A percentile compares a stretch with the other conserved stretches of the same genome.
phyloP scores from a whole-genome alignment of 2,888 invertebrate species.

The Acholoe squamosa region DNA sequence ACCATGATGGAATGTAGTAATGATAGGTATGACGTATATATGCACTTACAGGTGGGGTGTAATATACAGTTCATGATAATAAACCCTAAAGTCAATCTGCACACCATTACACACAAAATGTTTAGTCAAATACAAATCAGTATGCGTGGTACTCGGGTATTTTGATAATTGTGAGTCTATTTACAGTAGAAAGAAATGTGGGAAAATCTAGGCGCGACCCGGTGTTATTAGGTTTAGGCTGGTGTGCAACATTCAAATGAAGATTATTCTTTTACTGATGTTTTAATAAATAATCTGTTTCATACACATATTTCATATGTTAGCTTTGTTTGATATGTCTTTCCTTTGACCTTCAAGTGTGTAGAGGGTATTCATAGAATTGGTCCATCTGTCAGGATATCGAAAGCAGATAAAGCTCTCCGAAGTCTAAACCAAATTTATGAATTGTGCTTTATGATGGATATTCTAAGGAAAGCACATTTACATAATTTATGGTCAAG shows the following conservation, averaged over 20 bases:
- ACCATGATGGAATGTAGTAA: conserved; percentile 16
- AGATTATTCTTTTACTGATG: neutral
- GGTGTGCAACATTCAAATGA: conserved; percentile 3
- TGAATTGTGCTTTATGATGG: neutral
- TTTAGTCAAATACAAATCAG: neutral
- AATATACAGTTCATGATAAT: conserved; percentile 27
- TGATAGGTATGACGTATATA: neutral
- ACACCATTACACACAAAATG: conserved; percentile 46
- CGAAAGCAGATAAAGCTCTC: neutral
- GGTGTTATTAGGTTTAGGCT: conserved; percentile 17
- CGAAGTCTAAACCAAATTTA: neutral
- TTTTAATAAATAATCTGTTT: neutral
- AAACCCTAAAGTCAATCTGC: conserved; percentile 53
- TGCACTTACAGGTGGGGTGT: neutral
- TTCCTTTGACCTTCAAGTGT: conserved; percentile 47
- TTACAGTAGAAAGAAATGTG: conserved; percentile 16
- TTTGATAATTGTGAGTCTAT: neutral
- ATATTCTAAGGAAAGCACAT: neutral
- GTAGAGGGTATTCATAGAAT: conserved; percentile 17
- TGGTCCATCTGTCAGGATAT: conserved; percentile 8
- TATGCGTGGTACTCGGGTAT: neutral
- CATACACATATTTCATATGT: neutral
- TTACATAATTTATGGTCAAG: neutral
- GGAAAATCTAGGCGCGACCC: neutral
- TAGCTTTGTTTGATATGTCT: conserved; percentile 21